A percentile compares a stretch with the other conserved stretches of the same genome.
These are phyloP conservation scores for Periophthalmus magnuspinnatus DNA, from an alignment of 2,797 vertebrate species.

Conservation along the genomic window DNA sequence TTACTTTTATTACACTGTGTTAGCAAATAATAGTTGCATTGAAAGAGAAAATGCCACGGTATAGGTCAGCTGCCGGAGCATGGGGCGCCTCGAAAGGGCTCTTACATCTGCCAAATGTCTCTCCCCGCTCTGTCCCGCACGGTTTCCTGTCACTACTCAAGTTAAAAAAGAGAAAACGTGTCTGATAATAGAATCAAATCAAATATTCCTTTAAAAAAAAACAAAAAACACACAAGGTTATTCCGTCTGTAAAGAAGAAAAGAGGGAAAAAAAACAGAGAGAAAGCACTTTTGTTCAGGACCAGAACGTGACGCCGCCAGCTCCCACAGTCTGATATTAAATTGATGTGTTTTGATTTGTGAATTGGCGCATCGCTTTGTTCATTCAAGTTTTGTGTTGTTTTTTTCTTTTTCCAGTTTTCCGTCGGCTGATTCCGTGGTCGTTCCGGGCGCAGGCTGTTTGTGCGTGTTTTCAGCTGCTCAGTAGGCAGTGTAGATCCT, in stretches of 20 bases:
- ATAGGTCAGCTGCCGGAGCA: constrained; percentile 5
- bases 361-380: neutral
- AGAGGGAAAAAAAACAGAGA: neutral
- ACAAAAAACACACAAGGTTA: too few relatives aligned
- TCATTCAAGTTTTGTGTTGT: neutral
- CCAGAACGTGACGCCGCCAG: neutral
- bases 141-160: neutral
- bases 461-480: constrained; percentile 85
- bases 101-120: neutral
- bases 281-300: neutral
- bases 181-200: too few relatives aligned
- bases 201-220: too few relatives aligned
- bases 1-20: neutral
- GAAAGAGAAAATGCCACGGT: neutral
- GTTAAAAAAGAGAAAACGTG: too few relatives aligned
- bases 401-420: constrained; percentile 38
- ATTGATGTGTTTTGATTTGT: neutral
- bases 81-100: neutral
- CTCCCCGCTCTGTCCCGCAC: neutral
- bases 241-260: too few relatives aligned
- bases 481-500: constrained; percentile 99
- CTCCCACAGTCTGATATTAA: neutral
- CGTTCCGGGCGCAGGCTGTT: neutral
- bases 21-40: neutral
- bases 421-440: neutral